Conservation (phyloP, 2,888 invertebrate genomes). For the Iphiclides podalirius region DNA sequence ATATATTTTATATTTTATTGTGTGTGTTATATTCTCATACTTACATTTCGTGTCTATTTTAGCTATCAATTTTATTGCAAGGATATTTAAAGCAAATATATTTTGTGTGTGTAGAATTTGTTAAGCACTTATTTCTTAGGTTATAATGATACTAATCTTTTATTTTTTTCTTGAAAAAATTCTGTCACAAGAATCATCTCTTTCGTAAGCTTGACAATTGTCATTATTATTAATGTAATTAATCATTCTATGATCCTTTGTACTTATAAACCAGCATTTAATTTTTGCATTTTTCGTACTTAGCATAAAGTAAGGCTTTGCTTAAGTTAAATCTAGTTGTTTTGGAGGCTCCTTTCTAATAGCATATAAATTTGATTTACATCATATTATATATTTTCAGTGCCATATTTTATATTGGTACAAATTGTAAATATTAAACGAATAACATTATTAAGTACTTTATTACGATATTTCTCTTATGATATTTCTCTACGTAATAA, state of each 20-base stretch:
- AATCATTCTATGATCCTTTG: background rate
- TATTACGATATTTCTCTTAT: background rate
- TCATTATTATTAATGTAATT: background rate
- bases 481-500: slow-evolving; percentile 2
- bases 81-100: too few relatives aligned
- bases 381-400: slow-evolving; percentile 18
- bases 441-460: slow-evolving; percentile 14
- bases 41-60: too few relatives aligned
- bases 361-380: slow-evolving; percentile 1
- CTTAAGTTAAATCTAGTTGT: slow-evolving; percentile 27
- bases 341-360: background rate
- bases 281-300: slow-evolving; percentile 34
- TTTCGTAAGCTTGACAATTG: background rate
- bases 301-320: slow-evolving; percentile 24
- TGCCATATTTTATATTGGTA: slow-evolving; percentile 34
- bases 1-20: too few relatives aligned
- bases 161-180: too few relatives aligned
- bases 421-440: slow-evolving; percentile 39
- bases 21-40: too few relatives aligned
- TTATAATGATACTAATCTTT: too few relatives aligned
- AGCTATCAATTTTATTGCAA: too few relatives aligned
- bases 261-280: slow-evolving; percentile 37
- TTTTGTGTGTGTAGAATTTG: too few relatives aligned
- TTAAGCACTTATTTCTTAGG: too few relatives aligned
- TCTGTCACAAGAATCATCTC: too few relatives aligned